Evolutionary conservation across 2,888 invertebrate species (phyloP), one percentile per base, ranked within the genome.

Genomic region (Stratiomys singularior): DNA sequence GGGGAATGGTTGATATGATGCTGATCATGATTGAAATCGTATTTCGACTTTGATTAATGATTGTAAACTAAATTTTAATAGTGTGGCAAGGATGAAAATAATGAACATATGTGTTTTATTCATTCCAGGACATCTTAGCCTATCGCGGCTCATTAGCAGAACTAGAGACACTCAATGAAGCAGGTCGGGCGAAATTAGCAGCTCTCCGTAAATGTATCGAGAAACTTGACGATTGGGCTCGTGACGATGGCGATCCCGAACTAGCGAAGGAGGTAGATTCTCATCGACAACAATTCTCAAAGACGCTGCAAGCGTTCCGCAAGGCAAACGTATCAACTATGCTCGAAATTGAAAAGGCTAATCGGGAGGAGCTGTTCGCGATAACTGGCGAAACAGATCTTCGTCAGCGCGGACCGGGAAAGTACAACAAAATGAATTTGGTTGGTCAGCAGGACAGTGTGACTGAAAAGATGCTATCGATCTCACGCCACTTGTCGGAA

Each of bases 401-500:
- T 13, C 88, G 91, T 63, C 89, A 93, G 81, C 89, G 95, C 81
- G 89, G 90, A 18, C 74, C 81, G 1, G 81, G 76, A 0, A 66
- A 80, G 0, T 84, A 93, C 91, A 87, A 91, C 90, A 81, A 93
- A 91, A 83, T 92, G 89, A 86, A 84, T 76, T 81, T 87, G n/a
- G 86, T 87, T 2, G 85, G 86, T 0, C 87, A 87, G 77, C 87
- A 86, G 82, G 83, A 85, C 88, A 93, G 92, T 85, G 92, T 96
- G 0, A 96, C 97, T 0, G 96, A 96, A 82, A 94, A 94, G 84
- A 88, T 97, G 83, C 86, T 96, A 76, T 92, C 94, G 47, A 93
- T 97, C 81, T 96, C 96, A 81, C 90, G 95, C 81, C 94, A 94
- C 84, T 88, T 98, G 81, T 94, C 96, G 0, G 94, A 95, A 82